Base-by-base conservation (phyloP, 2,797 vertebrate species). In the Phrynocephalus vlangalii region DNA sequence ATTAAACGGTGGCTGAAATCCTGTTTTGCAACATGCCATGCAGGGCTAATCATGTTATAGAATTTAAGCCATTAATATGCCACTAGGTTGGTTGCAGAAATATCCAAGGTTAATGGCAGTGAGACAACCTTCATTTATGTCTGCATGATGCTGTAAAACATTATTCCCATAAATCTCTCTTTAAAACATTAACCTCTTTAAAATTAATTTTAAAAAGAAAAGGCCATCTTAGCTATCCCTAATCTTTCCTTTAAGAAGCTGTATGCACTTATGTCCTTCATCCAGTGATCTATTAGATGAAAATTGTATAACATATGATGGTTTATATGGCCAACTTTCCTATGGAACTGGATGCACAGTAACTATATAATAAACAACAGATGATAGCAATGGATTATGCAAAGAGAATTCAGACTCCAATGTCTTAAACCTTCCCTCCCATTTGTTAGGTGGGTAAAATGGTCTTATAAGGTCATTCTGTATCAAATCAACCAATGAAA, bases 211-310 rank as follows among this genome's bases (percentile, higher is more conserved):
- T 77, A 38, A 73, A 83, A 24, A 82, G 73, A 52, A 70, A 50
- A 2, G 67, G 71, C 66, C 28, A 79, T 80, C 5, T 79, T 73
- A 79, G 48, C 82, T 48, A 24, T 28, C 15, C 56, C 26, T 38
- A 75, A 28, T 10, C n/a, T 88, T 88, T 38, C 44, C 6, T 73
- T 84, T 79, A 73, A 48, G 38, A 52, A 28, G 33, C 73, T 84
- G 67, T 38, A 63, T 22, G 44, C 70, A 85, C 68, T 76, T 75
- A 66, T n/a, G 56, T 75, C 78, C 22, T 85, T 80, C 84, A 8
- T 56, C 26, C 44, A 79, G 24, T 81, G 77, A 85, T 44, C 83
- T 79, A 85, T 38, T 88, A 88, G 66, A 80, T 88, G 10, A 88
- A 80, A 73, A 67, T 84, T 75, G 70, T 80, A 75, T 38, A 20